These are phyloP conservation scores for Dolichopus griseipennis DNA, from an alignment of 2,888 invertebrate genomes.

Conservation along the genomic window DNA sequence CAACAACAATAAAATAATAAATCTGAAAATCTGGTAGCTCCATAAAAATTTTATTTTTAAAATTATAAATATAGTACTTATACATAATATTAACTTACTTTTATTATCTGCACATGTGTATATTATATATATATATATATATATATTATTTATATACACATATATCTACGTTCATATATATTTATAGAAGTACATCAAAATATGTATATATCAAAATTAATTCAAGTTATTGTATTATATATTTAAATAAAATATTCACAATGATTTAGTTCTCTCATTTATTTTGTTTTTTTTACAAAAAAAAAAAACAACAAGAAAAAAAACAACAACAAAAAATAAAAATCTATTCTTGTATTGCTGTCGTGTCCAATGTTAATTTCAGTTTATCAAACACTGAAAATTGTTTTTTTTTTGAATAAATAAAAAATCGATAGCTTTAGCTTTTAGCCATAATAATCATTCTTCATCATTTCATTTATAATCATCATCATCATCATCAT, in stretches of 20 bases:
- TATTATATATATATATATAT: not conserved
- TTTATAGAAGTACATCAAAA: too few species aligned
- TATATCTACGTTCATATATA: too few species aligned
- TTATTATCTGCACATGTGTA: not conserved
- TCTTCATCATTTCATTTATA: not conserved
- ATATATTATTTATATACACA: too few species aligned
- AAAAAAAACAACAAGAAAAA: too few species aligned
- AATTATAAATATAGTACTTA: too few species aligned
- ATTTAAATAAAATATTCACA: not conserved
- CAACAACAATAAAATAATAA: not conserved
- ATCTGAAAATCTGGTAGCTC: not conserved
- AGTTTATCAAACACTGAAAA: not conserved
- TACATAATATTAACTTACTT: not conserved
- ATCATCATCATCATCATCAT: not conserved
- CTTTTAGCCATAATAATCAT: slow-evolving; percentile 5
- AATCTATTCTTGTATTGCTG: not conserved
- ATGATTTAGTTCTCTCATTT: not conserved
- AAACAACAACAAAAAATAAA: too few species aligned
- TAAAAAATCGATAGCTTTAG: slow-evolving; percentile 3
- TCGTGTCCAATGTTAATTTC: slow-evolving; percentile 6
- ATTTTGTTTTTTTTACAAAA: not conserved
- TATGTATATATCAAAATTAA: too few species aligned
- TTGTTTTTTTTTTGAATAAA: not conserved
- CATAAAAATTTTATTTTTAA: not conserved
- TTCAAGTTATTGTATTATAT: not conserved